phyloP scores from a whole-genome alignment of 2,797 vertebrate species.

The Silurus aristotelis region DNA sequence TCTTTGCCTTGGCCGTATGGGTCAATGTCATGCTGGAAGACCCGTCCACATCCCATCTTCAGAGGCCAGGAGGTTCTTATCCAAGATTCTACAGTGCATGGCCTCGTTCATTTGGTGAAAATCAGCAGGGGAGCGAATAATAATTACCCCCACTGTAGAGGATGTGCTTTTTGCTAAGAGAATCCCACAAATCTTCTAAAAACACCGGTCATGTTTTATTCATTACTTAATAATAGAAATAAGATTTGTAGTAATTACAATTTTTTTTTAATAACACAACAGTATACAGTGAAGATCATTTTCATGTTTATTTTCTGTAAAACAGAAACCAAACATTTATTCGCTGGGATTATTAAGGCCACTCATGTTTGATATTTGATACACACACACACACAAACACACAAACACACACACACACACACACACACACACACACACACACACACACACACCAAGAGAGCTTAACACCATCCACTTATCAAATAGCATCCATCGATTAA shows the following conservation, averaged over 20 bases:
- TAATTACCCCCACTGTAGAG: not conserved
- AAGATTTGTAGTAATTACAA: not conserved
- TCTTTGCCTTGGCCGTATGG: too few species aligned
- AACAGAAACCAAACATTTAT: constrained; percentile 52
- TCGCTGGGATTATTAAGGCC: constrained; percentile 52
- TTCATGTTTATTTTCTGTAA: constrained; percentile 59
- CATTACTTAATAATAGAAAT: not conserved
- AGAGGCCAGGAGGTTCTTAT: too few species aligned
- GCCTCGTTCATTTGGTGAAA: too few species aligned
- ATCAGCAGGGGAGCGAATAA: too few species aligned
- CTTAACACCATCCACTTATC: not conserved
- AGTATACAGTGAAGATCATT: constrained; percentile 14
- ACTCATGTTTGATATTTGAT: constrained; percentile 17
- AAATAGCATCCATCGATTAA: constrained; percentile 2
- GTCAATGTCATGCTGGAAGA: too few species aligned
- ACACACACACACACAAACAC: not conserved
- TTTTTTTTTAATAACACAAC: too few species aligned
- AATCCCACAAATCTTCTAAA: not conserved
- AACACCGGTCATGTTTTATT: not conserved
- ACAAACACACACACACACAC: not conserved
- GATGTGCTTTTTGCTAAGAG: not conserved
- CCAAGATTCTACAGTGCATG: too few species aligned
- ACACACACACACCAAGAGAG: not conserved
- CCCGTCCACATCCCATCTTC: too few species aligned
- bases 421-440: not conserved